Evolutionary conservation across 1,140 invertebrate species (phyloP), one percentile per base, ranked within the genome.

Genomic region (Gerris buenoi): DNA sequence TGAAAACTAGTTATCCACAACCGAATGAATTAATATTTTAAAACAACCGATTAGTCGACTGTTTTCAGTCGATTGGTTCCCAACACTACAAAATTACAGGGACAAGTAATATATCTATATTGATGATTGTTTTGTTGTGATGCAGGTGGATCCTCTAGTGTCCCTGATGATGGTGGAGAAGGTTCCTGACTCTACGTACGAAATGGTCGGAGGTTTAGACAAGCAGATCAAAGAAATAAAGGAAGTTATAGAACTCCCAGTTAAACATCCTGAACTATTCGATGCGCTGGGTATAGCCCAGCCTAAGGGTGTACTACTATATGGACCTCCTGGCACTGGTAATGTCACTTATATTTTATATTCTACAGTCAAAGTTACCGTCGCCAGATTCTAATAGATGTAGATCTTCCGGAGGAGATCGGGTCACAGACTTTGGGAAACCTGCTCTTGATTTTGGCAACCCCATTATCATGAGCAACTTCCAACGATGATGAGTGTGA

Each of bases 101-200:
- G n/a, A n/a, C n/a, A n/a, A n/a, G n/a, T n/a, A n/a, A 5, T 46
- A 46, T 46, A 10, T 46, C 33, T 46, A 46, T 10, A 5, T 46
- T 46, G 5, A 10, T 46, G 33, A 46, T 46, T 18, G 18, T 18
- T 46, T 10, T 46, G 33, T 10, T 46, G 33, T 10, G 18, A 10
- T 46, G 0, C 71, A 88, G 86, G 93, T 99, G n/a, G 97, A 99
- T 83, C 97, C 97, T 1, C 80, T 99, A 56, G 97, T 99, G 0
- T 98, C 95, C n/a, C 83, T 99, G 60, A 99, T 99, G 97, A 99
- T 99, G 97, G 97, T 99, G 0, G 97, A 99, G 77, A 99, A 99
- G 80, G 97, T 99, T 2, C 97, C 97, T 13, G 97, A 99, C 79
- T 98, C 96, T 0, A 99, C 97, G 0, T 92, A 99, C 77, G 97